Percentiles rank a stretch among this genome's conserved stretches.
phyloP scores from a whole-genome alignment of 2,113 vertebrate genomes.

The Leucopternis melanops region DNA sequence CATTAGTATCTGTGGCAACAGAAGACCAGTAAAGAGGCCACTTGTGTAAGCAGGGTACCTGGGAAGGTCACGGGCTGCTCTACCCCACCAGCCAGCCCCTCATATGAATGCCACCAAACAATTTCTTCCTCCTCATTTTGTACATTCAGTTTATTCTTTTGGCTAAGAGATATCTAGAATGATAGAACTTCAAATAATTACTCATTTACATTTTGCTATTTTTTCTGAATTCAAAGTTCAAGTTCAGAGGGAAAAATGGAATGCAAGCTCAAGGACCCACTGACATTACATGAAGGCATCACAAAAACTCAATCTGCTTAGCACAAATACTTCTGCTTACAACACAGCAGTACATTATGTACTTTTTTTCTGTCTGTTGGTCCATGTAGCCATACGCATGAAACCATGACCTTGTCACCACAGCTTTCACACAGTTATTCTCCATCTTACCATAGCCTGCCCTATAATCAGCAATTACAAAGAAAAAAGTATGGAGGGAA shows the following conservation, averaged over 20 bases:
- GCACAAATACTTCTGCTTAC: not conserved
- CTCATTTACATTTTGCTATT: not conserved
- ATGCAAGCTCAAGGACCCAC: not conserved
- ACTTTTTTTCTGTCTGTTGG: not conserved
- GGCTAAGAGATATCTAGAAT: not conserved
- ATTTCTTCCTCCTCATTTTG: not conserved
- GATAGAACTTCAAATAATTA: not conserved
- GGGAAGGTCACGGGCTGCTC: not conserved
- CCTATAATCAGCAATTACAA: not conserved
- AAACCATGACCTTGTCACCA: not conserved
- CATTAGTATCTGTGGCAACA: not conserved
- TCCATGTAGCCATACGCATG: accelerated
- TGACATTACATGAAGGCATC: not conserved
- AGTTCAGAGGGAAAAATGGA: not conserved
- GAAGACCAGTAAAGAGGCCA: not conserved
- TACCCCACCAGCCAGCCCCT: not conserved
- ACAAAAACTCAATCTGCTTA: not conserved
- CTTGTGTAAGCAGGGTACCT: not conserved
- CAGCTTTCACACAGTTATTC: not conserved
- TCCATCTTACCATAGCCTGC: not conserved
- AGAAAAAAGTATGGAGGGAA: not conserved
- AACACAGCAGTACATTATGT: not conserved
- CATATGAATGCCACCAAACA: not conserved
- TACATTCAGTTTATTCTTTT: not conserved
- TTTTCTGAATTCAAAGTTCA: not conserved